Conservation (phyloP, 2,797 vertebrate genomes). For the Acrossocheilus fasciatus region DNA sequence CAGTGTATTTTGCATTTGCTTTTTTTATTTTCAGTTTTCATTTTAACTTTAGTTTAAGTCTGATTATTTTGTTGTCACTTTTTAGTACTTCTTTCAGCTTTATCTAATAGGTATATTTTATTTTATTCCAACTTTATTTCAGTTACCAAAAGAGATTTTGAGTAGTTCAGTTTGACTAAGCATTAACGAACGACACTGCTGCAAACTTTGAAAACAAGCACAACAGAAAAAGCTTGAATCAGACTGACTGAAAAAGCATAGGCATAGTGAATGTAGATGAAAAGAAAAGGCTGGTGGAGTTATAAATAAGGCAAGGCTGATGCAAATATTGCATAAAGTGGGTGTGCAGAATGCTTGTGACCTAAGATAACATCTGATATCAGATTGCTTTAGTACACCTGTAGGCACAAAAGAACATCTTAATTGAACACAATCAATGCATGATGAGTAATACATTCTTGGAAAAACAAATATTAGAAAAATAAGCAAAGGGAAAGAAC, state of each 20-base stretch:
- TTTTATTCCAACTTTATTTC: neutral
- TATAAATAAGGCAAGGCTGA: slow-evolving; percentile 32
- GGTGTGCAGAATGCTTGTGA: neutral
- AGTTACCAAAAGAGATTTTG: neutral
- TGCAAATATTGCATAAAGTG: slow-evolving; percentile 36
- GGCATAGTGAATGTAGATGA: neutral
- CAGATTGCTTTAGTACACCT: neutral
- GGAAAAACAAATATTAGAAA: neutral
- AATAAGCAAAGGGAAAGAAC: neutral
- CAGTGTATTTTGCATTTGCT: neutral
- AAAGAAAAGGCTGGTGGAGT: neutral
- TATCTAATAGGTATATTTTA: neutral
- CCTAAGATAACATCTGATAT: slow-evolving; percentile 22
- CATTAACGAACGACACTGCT: no score
- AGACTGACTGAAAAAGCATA: neutral
- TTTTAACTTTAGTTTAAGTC: neutral
- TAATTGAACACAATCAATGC: neutral
- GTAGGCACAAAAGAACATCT: slow-evolving; percentile 15
- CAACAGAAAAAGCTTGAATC: neutral
- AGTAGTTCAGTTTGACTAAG: neutral
- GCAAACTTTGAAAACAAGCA: slow-evolving; percentile 19
- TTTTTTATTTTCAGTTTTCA: neutral
- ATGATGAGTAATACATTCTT: neutral
- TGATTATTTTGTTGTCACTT: neutral
- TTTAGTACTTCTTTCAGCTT: neutral